Base-by-base conservation (phyloP, 2,888 invertebrate species). In the Aleiodes leptofemur region DNA sequence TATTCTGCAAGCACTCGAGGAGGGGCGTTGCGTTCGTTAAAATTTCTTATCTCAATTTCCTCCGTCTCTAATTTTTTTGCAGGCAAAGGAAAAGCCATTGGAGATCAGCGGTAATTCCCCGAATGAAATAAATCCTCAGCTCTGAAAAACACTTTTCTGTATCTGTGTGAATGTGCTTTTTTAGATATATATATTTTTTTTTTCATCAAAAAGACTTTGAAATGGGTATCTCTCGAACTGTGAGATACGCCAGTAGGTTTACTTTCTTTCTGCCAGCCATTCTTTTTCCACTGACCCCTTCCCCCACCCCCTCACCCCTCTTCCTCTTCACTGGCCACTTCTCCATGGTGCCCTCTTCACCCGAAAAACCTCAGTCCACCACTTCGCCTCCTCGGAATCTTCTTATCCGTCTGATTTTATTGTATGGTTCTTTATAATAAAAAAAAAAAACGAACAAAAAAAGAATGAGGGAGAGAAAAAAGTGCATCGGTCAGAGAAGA, bases 391-490 rank as follows among this genome's bases (percentile, higher is more conserved):
- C 73, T 43, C 43, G 43, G 69, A 79, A 80, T 79, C 77, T 76
- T 79, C 80, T 79, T 79, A 79, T 77, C 77, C 77, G 69, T 76
- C 71, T 77, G 74, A 77, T 76, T 78, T 77, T 76, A 79, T 77
- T 77, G 80, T 78, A 76, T 56, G 69, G 50, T 61, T 72, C 55
- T 76, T 74, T 68, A 68, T 56, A 68, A 43, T 43, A 11, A 43
- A 43, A 43, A 43, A 43, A 43, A n/a, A n/a, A n/a, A n/a, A n/a
- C n/a, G n/a, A n/a, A n/a, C n/a, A n/a, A n/a, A n/a, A n/a, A 9
- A 38, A 72, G 23, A 57, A 73, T 34, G 34, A 23, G 34, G 34
- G 34, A 70, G 53, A 68, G 53, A 64, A 73, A 76, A 77, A 61
- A 64, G 69, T 74, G 72, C 75, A 76, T 72, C 61, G 76, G 72